A percentile compares a stretch with the other conserved stretches of the same genome.
These are phyloP conservation scores for Invenusta paracnida DNA, from an alignment of 2,888 invertebrate genomes.

Conservation along the genomic window DNA sequence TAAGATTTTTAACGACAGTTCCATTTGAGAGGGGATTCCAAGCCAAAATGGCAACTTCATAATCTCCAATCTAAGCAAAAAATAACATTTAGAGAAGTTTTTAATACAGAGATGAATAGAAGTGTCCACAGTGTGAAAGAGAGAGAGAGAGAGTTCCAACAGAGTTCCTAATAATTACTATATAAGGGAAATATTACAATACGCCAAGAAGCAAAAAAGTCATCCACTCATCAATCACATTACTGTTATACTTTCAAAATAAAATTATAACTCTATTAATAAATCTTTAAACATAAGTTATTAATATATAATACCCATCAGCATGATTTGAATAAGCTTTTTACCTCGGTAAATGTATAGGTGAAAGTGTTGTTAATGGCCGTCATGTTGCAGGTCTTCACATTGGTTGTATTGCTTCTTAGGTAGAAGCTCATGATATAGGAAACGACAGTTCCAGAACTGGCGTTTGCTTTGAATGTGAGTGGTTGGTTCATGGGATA, in stretches of 20 bases:
- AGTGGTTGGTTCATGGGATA: background rate
- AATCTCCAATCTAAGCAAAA: slow-evolving; percentile 40
- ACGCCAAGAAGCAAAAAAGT: too few species aligned
- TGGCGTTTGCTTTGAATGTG: background rate
- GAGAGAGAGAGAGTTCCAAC: too few species aligned
- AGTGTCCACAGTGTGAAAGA: too few species aligned
- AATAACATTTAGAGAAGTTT: too few species aligned
- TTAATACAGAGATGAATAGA: too few species aligned
- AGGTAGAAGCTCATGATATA: background rate
- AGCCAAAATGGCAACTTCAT: slow-evolving; percentile 47
- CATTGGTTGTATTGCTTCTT: background rate
- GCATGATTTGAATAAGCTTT: background rate
- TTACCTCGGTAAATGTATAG: background rate
- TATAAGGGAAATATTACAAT: too few species aligned
- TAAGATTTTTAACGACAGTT: slow-evolving; percentile 43
- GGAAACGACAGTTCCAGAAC: background rate
- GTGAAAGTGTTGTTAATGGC: background rate
- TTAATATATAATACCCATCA: background rate
- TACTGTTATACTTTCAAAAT: too few species aligned
- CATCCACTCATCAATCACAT: too few species aligned
- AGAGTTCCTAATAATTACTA: too few species aligned
- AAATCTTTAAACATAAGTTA: background rate
- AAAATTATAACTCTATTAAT: background rate
- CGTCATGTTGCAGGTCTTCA: background rate
- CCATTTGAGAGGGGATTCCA: slow-evolving; percentile 47